phyloP scores from a whole-genome alignment of 2,113 vertebrate species.

The Merops nubicus region DNA sequence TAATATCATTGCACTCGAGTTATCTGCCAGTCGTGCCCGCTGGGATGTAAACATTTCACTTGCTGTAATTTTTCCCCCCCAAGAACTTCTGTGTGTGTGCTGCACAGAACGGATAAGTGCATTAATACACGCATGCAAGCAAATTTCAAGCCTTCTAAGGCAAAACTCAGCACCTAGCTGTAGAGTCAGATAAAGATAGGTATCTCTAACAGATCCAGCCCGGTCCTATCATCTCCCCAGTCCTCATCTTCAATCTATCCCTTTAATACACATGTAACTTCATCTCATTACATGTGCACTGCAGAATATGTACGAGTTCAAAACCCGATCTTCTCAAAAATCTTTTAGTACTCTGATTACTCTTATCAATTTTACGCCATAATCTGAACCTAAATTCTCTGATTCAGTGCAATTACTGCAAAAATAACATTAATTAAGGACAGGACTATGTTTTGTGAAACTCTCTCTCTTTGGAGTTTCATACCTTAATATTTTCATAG shows the following conservation, averaged over 20 bases:
- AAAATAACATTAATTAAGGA: not conserved
- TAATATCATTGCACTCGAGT: conserved; percentile 57
- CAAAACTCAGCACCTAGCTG: not conserved
- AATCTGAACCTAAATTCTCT: not conserved
- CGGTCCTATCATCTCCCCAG: not conserved
- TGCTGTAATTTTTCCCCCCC: conserved; percentile 26
- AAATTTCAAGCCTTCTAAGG: not conserved
- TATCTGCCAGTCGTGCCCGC: conserved; percentile 50
- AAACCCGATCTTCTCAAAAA: not conserved
- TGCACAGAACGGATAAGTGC: not conserved
- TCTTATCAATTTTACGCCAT: not conserved
- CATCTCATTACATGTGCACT: not conserved
- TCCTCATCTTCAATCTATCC: not conserved
- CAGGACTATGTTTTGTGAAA: not conserved
- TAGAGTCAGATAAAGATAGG: not conserved
- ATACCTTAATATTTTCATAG: not conserved
- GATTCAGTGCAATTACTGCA: not conserved
- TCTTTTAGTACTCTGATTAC: not conserved
- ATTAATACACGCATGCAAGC: not conserved
- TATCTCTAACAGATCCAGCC: not conserved
- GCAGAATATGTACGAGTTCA: not conserved
- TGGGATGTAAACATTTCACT: conserved; percentile 58
- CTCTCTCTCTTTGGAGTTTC: not conserved
- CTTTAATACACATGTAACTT: not conserved
- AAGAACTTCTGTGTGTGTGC: not conserved